Base-by-base conservation (phyloP, 2,797 vertebrate species). In the Geotrypetes seraphini region DNA sequence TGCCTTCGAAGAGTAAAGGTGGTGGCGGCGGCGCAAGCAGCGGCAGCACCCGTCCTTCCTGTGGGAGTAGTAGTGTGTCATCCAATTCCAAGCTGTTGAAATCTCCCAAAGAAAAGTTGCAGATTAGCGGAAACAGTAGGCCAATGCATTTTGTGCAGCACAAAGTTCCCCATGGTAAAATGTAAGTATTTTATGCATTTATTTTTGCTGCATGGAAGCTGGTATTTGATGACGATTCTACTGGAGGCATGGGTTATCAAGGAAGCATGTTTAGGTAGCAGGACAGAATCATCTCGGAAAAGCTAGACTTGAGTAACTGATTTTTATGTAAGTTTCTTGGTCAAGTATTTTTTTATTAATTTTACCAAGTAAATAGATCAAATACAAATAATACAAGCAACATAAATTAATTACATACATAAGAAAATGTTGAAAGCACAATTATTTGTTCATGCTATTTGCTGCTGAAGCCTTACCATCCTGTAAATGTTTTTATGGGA, bases 61-160 rank as follows among this genome's bases (percentile, higher is more conserved):
- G 82, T 45, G 84, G 82, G 54, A 82, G 78, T 62, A 81, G 87
- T 57, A 81, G 73, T 54, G 48, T 85, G 16, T 74, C 75, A 31
- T 85, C 88, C 59, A 90, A 84, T 71, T 83, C 88, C 67, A 96
- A 90, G 90, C 79, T 87, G 68, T 71, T 83, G 55, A 96, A 97
- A 89, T 80, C 85, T 65, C 84, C 96, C 96, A 99, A 97, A 97
- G 93, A 97, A 60, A 97, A 96, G 83, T 80, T 84, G 68, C 89
- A 83, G 61, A 69, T 83, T 76, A 85, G 88, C 62, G 87, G 91
- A 78, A 90, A 63, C 66, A 71, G 70, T 60, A 80, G 87, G 81
- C 75, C 85, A 50, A 69, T 79, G 69, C 80, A 86, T 52, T 83
- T 71, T 49, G 46, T 85, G 66, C 71, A 88, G 43, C 79, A 83